Base-by-base conservation (phyloP, 2,888 invertebrate species). In the Orthonevra nobilis region DNA sequence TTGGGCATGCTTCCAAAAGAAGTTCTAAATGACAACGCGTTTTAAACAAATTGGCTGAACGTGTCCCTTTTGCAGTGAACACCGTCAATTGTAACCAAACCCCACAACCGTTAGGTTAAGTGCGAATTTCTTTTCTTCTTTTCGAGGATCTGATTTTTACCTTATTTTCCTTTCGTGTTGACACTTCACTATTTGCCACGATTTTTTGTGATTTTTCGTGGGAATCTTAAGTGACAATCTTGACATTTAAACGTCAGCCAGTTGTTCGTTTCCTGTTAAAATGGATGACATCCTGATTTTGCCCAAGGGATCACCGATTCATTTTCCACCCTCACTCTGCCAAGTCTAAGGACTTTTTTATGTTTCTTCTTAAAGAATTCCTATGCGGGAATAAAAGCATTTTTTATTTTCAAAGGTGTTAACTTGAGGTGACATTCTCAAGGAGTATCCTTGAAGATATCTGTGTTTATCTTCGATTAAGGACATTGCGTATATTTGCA, bases 41-140 rank as follows among this genome's bases (percentile, higher is more conserved):
- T 74, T 81, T 82, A 77, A 82, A 83, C 81, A 83, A 83, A 83
- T 82, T 83, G 83, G 82, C 75, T 83, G 82, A 82, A 83, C 83
- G 83, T 83, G 83, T 83, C 81, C 77, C 79, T 81, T 81, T 60
- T 48, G 30, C 60, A 64, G 48, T 44, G 28, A 19, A 19, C 19
- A 34, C 40, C 68, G 46, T 23, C 5, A 23, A 5, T 5, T 5
- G 3, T 48, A 54, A 60, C 52, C 77, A 58, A n/a, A 77, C 58
- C 77, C 54, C 32, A 54, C 34, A 36, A n/a, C 58, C 48, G 20
- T 12, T 64, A 28, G 69, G 72, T 74, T 81, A 74, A 81, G 79
- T 81, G 79, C 38, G 74, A 68, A 52, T 63, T 79, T 61, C 60
- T 70, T 77, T 23, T 36, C 10, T 38, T 56, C 50, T n/a, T n/a